phyloP scores from a whole-genome alignment of 2,113 vertebrate species.

The Peromyscus maniculatus region DNA sequence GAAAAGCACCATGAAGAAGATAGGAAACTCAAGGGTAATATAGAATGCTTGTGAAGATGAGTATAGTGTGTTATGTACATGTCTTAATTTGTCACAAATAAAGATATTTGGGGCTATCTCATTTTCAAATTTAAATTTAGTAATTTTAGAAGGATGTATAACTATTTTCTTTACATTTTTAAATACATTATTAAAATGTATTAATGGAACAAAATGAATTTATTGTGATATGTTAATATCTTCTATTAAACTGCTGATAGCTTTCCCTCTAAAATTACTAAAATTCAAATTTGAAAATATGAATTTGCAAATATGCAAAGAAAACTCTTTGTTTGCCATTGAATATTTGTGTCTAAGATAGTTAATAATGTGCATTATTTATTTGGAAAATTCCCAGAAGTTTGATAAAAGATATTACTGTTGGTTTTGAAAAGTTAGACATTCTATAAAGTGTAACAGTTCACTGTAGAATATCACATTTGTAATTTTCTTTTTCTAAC shows the following conservation, averaged over 20 bases:
- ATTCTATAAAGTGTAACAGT: background rate
- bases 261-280: background rate
- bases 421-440: background rate
- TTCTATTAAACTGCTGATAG: background rate
- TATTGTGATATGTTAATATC: background rate
- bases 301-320: background rate
- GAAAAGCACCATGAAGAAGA: background rate
- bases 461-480: background rate
- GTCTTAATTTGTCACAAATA: too few relatives aligned
- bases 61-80: background rate
- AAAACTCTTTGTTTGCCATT: background rate
- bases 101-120: background rate
- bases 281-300: background rate
- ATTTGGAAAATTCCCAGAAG: slow-evolving; percentile 53
- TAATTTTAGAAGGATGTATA: background rate
- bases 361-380: slow-evolving; percentile 26
- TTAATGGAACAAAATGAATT: background rate
- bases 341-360: background rate
- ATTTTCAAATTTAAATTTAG: background rate
- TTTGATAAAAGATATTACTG: background rate
- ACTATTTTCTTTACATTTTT: background rate
- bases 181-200: background rate
- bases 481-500: background rate
- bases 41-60: background rate
- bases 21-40: background rate